Base-by-base conservation (phyloP, 1,140 invertebrate genomes). In the Batillaria attramentaria region DNA sequence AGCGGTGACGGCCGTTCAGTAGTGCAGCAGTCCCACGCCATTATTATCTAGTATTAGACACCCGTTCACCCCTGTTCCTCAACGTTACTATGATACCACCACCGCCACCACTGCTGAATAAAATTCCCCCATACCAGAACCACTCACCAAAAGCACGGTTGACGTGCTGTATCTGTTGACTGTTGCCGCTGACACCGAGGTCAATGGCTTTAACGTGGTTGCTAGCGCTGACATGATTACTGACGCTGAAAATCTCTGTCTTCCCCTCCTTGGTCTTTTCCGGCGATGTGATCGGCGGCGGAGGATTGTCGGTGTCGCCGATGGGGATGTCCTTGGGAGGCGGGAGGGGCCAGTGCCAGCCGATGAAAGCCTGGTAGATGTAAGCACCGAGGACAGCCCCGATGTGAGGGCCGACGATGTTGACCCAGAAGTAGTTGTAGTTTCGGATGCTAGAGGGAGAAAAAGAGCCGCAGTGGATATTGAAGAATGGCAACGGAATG, bases 281-380 rank as follows among this genome's bases (percentile, higher is more conserved):
- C 28, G n/a, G 68, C 24, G 0, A 0, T 16, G 6, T 69, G 10
- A 16, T 10, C 31, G 33, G 62, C 62, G 28, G 28, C 6, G 62
- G 20, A 16, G 5, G 62, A 33, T 28, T 20, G 62, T 28, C 4
- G 31, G 4, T 35, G 13, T 69, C 66, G 8, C 2, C 66, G 68
- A 46, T 46, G 41, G 6, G 6, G 39, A 13, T 2, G 41, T 28
- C 68, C 1, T 46, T 20, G 24, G 68, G 50, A 46, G 69, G 54
- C 33, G 73, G 42, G 31, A 10, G 10, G 1, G 84, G 84, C 90
- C 91, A 92, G 83, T 93, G 92, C 16, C 91, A 76, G 60, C 96
- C 95, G 41, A 97, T 94, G 65, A 95, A 93, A 0, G 94, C 92
- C 73, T 90, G 87, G 84, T 93, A 93, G 18, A 92, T 70, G 77